Evolutionary conservation across 2,888 invertebrate species (phyloP), one percentile per base, ranked within the genome.

Genomic region (Sabatieria punctata): DNA sequence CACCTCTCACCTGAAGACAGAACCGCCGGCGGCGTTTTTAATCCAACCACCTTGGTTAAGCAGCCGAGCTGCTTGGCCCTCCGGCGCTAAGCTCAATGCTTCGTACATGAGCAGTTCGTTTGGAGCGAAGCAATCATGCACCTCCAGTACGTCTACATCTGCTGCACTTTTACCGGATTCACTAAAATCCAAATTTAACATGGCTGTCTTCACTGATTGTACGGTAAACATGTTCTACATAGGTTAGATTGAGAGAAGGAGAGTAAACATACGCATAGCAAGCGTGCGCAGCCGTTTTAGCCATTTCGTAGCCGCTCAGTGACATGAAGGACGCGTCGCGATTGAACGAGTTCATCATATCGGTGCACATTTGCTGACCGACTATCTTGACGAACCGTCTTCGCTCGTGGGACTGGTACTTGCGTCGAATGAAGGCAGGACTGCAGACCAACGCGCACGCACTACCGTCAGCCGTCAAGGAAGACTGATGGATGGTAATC

Each of bases 31-130:
- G 8, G 40, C 51, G 46, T 60, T 63, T 22, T 41, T 50, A 41
- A 45, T 47, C 63, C 63, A 64, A n/a, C 51, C 38, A 2, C 60
- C 57, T 43, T 54, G 53, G 23, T 36, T 11, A 35, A 46, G 13
- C 3, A 33, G 46, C 3, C 15, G 8, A 18, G n/a, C 25, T 15
- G 25, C 49, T 6, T 48, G 55, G 62, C 69, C 69, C 55, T 54
- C 55, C 24, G 54, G 53, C 63, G 89, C 89, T 3, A 89, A 70
- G 41, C 91, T 86, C 18, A 95, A 73, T 1, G 86, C 89, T 71
- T 93, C 93, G 59, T 95, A 95, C 0, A 89, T 88, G 41, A 95
- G 80, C 53, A 95, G 68, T 66, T 95, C 93, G 65, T 93, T 95
- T 2, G 84, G 79, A 3, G 91, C 86, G 68, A 95, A 95, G 67